phyloP scores from a whole-genome alignment of 2,113 vertebrate species.

The Megaceryle maxima region DNA sequence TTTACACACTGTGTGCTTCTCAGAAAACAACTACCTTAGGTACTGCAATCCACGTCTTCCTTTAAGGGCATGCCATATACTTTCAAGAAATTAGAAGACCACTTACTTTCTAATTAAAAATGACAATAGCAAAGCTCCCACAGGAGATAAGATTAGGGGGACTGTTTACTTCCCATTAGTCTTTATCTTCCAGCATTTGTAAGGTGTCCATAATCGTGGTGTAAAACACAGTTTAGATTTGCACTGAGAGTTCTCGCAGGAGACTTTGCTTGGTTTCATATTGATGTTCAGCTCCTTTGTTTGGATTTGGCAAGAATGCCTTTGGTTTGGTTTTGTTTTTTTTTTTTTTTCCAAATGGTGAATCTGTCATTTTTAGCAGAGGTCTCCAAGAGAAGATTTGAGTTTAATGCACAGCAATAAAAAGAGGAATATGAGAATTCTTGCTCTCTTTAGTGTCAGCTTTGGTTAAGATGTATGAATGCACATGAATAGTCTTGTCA shows the following conservation, averaged over 20 bases:
- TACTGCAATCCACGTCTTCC: not conserved
- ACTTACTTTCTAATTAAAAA: not conserved
- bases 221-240: not conserved
- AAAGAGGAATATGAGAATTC: slow-evolving; percentile 59
- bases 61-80: not conserved
- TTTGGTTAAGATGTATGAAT: slow-evolving; percentile 59
- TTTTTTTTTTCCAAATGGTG: not conserved
- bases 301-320: not conserved
- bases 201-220: not conserved
- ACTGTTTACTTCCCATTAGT: not conserved
- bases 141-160: not conserved
- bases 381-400: slow-evolving; percentile 14
- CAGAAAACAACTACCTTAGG: not conserved
- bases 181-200: not conserved
- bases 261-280: not conserved
- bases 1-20: not conserved
- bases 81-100: not conserved
- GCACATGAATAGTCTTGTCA: slow-evolving; percentile 62
- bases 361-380: slow-evolving; percentile 19
- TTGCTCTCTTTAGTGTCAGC: slow-evolving; percentile 63
- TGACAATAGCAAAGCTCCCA: not conserved
- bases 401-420: not conserved
- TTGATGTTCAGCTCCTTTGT: not conserved
- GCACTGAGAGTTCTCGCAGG: not conserved
- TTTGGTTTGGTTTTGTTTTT: not conserved